Conservation (phyloP, 2,888 invertebrate species). For the Clostera curtula region DNA sequence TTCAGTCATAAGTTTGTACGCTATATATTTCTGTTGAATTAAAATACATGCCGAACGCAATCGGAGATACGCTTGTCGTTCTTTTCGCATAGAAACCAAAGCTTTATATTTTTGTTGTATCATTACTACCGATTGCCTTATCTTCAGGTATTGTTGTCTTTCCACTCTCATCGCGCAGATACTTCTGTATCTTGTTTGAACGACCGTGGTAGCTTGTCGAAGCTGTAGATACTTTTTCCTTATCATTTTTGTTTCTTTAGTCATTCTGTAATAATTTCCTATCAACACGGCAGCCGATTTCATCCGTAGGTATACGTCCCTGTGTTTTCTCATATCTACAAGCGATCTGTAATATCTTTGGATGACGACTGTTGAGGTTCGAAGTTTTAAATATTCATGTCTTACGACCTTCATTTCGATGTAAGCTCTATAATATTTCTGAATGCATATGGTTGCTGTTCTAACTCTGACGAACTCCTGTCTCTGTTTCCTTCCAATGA, state of each 20-base stretch:
- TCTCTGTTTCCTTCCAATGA: constrained; percentile 40
- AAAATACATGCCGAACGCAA: constrained; percentile 23
- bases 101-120: constrained; percentile 59
- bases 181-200: constrained; percentile 59
- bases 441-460: constrained; percentile 46
- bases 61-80: constrained; percentile 35
- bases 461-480: constrained; percentile 41
- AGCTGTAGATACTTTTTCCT: constrained; percentile 45
- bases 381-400: constrained; percentile 34
- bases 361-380: constrained; percentile 30
- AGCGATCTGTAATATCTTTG: constrained; percentile 43
- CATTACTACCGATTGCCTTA: constrained; percentile 30
- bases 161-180: constrained; percentile 41
- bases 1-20: constrained; percentile 38
- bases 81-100: constrained; percentile 35
- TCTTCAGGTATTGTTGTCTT: constrained; percentile 37
- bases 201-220: constrained; percentile 38
- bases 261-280: constrained; percentile 28
- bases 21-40: constrained; percentile 50
- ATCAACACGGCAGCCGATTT: constrained; percentile 33
- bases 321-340: constrained; percentile 33
- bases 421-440: constrained; percentile 46
- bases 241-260: constrained; percentile 28
- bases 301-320: constrained; percentile 25
- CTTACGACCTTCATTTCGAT: constrained; percentile 38